Percentiles rank a stretch among this genome's conserved stretches.
Conservation (phyloP, 2,113 vertebrate species). For the Boleophthalmus pectinirostris region DNA sequence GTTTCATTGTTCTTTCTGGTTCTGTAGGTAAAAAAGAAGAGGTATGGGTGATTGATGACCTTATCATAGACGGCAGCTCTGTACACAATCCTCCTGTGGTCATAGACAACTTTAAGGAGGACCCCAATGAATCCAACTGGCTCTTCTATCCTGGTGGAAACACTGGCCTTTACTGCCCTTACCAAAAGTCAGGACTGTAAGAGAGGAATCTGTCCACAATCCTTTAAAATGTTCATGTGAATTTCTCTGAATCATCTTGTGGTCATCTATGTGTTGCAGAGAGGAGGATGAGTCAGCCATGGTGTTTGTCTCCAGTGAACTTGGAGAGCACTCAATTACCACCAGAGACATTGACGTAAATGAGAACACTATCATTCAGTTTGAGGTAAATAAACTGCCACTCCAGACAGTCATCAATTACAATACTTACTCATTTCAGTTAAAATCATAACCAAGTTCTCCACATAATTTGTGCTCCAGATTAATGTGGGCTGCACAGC, state of each 20-base stretch:
- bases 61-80: slow-evolving; percentile 94
- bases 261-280: slow-evolving; percentile 62
- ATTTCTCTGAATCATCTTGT: slow-evolving; percentile 9
- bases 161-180: slow-evolving; percentile 94
- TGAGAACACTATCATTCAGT: slow-evolving; percentile 96
- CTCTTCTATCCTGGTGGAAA: slow-evolving; percentile 97
- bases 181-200: slow-evolving; percentile 93
- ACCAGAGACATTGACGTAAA: slow-evolving; percentile 92
- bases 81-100: slow-evolving; percentile 86
- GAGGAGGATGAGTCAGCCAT: slow-evolving; percentile 97
- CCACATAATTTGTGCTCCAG: slow-evolving; percentile 70
- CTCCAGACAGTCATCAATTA: slow-evolving; percentile 10
- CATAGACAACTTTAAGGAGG: slow-evolving; percentile 91
- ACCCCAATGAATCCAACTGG: slow-evolving; percentile 91
- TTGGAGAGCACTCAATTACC: slow-evolving; percentile 95
- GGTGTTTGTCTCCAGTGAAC: slow-evolving; percentile 96
- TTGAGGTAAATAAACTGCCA: slow-evolving; percentile 84
- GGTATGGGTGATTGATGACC: slow-evolving; percentile 97
- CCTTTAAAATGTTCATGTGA: not conserved
- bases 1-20: not conserved
- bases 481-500: slow-evolving; percentile 95
- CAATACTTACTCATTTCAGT: slow-evolving; percentile 7
- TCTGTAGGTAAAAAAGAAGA: slow-evolving; percentile 94
- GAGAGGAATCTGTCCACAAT: slow-evolving; percentile 46
- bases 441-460: slow-evolving; percentile 2